Percentiles rank a stretch among this genome's conserved stretches.
phyloP scores from a whole-genome alignment of 2,113 vertebrate species.

The Galeopterus variegatus region DNA sequence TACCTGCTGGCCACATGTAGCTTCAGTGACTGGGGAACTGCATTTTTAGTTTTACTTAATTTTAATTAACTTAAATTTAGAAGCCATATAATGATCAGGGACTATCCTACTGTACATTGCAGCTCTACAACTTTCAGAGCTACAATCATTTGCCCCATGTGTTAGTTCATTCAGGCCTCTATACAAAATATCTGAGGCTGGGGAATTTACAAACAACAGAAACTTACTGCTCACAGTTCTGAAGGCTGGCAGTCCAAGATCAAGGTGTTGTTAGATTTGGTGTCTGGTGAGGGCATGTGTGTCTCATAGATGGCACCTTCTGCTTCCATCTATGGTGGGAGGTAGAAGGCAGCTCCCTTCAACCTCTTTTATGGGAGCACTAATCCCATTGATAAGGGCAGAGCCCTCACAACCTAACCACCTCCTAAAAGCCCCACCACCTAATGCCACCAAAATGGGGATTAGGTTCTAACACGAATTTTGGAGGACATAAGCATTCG shows the following conservation, averaged over 20 bases:
- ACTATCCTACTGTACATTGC: no score
- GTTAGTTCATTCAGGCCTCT: neutral
- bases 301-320: no score
- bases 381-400: no score
- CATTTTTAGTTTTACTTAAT: neutral
- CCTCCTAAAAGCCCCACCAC: neutral
- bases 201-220: neutral
- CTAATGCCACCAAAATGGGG: neutral
- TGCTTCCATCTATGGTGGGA: no score
- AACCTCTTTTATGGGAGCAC: neutral
- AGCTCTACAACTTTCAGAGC: neutral
- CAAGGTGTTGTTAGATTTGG: neutral
- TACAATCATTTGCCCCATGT: neutral
- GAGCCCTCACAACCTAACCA: no score
- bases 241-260: neutral
- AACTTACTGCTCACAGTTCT: neutral
- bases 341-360: no score
- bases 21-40: neutral
- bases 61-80: neutral
- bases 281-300: no score
- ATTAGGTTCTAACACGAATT: neutral
- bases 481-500: fast-evolving
- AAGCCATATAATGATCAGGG: neutral
- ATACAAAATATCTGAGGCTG: no score
- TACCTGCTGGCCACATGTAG: neutral